Conservation (phyloP, 2,888 invertebrate genomes). For the Eilema sororculum region DNA sequence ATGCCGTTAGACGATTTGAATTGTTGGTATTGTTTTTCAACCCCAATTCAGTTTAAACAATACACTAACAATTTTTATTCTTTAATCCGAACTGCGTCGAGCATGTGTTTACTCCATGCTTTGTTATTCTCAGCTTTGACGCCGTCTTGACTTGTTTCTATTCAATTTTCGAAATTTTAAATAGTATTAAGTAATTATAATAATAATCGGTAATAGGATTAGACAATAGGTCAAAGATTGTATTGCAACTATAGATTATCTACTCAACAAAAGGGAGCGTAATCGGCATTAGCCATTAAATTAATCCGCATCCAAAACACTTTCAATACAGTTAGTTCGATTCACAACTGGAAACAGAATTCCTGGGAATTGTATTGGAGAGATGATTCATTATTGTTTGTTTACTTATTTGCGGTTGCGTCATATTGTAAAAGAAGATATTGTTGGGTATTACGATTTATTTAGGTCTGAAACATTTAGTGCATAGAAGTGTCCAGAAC, state of each 20-base stretch:
- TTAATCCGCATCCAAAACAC: conserved; percentile 45
- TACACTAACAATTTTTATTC: conserved; percentile 30
- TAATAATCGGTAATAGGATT: background rate
- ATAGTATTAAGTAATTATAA: conserved; percentile 21
- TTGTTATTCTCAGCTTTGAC: conserved; percentile 60
- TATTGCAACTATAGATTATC: conserved; percentile 41
- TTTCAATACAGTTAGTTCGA: conserved; percentile 37
- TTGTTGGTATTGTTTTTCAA: conserved; percentile 54
- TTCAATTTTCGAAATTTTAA: conserved; percentile 60
- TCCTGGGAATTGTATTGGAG: conserved; percentile 43
- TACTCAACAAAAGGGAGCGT: conserved; percentile 34
- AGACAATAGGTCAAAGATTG: conserved; percentile 23
- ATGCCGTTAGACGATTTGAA: conserved; percentile 67
- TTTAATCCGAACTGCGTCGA: conserved; percentile 49
- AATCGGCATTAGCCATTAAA: conserved; percentile 53
- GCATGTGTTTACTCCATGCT: conserved; percentile 47
- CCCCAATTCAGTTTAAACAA: conserved; percentile 30
- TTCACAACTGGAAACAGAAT: conserved; percentile 45
- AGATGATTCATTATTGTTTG: conserved; percentile 57
- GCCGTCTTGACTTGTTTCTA: conserved; percentile 59
- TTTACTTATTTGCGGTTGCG: conserved; percentile 47
- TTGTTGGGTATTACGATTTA: background rate
- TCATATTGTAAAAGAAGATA: conserved; percentile 29
- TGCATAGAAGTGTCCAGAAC: conserved; percentile 17
- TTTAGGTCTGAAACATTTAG: conserved; percentile 25